phyloP scores from a whole-genome alignment of 2,113 vertebrate species.

The Potamarius usumacintae region DNA sequence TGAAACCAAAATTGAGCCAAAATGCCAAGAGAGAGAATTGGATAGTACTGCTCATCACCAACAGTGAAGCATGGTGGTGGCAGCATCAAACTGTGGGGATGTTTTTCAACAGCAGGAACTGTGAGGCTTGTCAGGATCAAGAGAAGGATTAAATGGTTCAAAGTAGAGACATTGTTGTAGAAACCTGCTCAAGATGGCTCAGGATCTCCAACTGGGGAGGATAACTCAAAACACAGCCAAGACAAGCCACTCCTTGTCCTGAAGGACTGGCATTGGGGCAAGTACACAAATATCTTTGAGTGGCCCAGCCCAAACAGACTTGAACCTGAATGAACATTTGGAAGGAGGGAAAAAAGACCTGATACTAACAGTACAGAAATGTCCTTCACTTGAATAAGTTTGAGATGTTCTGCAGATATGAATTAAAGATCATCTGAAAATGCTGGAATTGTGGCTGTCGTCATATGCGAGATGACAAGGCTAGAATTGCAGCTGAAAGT shows the following conservation, averaged over 20 bases:
- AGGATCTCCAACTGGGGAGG: neutral
- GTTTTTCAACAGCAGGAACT: neutral
- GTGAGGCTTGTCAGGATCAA: neutral
- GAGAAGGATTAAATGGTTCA: neutral
- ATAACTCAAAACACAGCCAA: neutral
- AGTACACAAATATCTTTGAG: neutral
- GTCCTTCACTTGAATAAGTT: neutral
- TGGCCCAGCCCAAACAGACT: neutral
- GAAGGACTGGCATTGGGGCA: neutral
- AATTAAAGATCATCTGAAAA: neutral
- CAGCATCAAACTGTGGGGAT: neutral
- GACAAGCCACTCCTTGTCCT: neutral
- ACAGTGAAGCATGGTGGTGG: neutral
- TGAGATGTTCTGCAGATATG: neutral
- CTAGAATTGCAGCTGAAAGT: neutral
- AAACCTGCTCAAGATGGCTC: neutral
- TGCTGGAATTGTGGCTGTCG: neutral
- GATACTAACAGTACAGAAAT: neutral
- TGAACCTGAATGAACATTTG: neutral
- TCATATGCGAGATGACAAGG: neutral
- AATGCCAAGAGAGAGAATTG: neutral
- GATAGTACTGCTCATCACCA: neutral
- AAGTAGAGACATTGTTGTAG: neutral
- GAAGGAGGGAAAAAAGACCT: neutral
- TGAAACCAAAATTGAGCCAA: neutral